phyloP scores from a whole-genome alignment of 2,113 vertebrate species.

The Thalassarche chlororhynchos region DNA sequence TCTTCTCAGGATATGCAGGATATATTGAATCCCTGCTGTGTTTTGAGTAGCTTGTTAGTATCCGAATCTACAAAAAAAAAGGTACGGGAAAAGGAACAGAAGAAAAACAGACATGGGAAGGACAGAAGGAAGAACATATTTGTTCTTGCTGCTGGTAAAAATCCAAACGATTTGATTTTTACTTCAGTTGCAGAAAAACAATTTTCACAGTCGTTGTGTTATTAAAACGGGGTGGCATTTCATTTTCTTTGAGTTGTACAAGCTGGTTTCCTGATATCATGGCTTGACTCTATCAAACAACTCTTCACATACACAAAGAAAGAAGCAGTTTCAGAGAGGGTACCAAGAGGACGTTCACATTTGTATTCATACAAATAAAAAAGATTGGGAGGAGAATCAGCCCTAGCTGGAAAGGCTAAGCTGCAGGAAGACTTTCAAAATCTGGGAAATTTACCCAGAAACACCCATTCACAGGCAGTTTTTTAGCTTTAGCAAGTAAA shows the following conservation, averaged over 20 bases:
- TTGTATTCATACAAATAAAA: background rate
- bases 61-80: background rate
- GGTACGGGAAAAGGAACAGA: background rate
- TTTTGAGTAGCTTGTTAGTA: background rate
- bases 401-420: background rate
- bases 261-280: background rate
- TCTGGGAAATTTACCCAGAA: background rate
- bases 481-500: background rate
- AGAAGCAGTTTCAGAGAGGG: background rate
- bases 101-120: background rate
- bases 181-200: background rate
- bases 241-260: background rate
- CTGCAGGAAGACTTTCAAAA: background rate
- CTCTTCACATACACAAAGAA: background rate
- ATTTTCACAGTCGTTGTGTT: background rate
- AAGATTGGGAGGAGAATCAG: background rate
- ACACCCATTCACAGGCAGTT: background rate
- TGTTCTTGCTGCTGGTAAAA: slow-evolving; percentile 44
- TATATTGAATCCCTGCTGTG: background rate
- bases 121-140: slow-evolving; percentile 59
- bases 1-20: background rate
- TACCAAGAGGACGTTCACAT: background rate
- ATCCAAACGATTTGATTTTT: slow-evolving; percentile 5
- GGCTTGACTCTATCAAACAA: background rate
- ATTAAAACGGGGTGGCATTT: background rate